A percentile compares a stretch with the other conserved stretches of the same genome.
Evolutionary conservation across 2,888 invertebrate genomes (phyloP).

Genomic region (Coleophora deauratella): DNA sequence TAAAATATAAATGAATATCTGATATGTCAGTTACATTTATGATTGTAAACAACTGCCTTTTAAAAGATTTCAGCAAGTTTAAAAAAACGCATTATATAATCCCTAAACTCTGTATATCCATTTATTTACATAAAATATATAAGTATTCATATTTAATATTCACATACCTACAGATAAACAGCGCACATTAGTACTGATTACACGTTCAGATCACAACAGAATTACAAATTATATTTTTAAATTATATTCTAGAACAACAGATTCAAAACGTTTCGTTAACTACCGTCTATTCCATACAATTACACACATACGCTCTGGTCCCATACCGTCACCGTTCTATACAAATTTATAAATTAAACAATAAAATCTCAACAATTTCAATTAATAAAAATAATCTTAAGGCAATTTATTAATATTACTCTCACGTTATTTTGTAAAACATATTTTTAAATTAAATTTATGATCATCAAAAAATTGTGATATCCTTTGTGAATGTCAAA

Average conservation of each 20-base stretch:
- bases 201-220: constrained; percentile 52
- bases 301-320: constrained; percentile 52
- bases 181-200: constrained; percentile 51
- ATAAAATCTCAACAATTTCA: neutral
- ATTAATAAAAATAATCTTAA: no score
- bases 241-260: constrained; percentile 29
- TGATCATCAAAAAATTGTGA: no score
- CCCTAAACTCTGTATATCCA: neutral
- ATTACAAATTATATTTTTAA: constrained; percentile 27
- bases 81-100: neutral
- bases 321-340: constrained; percentile 32
- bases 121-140: constrained; percentile 27
- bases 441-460: no score
- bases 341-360: constrained; percentile 26
- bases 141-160: constrained; percentile 10
- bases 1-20: no score
- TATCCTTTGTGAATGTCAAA: no score
- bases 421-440: no score
- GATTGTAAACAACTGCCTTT: no score
- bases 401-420: no score
- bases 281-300: constrained; percentile 1
- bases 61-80: no score
- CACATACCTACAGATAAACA: constrained; percentile 38
- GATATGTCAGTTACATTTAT: no score
- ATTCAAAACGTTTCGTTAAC: constrained; percentile 22